A percentile compares a stretch with the other conserved stretches of the same genome.
Evolutionary conservation across 2,888 invertebrate species (phyloP).

Genomic region (Meiosimyza platycephala): DNA sequence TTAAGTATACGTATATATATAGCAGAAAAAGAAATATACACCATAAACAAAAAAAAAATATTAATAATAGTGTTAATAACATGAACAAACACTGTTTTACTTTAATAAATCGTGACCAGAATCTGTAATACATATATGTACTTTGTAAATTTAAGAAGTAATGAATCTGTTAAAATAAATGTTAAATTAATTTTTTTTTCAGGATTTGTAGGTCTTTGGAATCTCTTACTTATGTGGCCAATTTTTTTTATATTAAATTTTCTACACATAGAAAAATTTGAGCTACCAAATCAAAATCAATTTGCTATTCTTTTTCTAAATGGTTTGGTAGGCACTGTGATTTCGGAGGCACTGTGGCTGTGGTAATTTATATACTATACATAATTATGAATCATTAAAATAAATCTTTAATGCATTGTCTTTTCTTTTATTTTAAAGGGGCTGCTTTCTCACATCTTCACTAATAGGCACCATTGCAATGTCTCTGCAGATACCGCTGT

Average conservation of each 20-base stretch:
- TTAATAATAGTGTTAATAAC: too few species aligned
- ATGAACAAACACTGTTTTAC: too few species aligned
- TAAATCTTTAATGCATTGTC: background rate
- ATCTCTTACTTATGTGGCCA: constrained; percentile 89
- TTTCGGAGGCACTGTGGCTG: constrained; percentile 92
- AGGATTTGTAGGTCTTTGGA: constrained; percentile 96
- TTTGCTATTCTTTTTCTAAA: constrained; percentile 85
- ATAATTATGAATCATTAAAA: constrained; percentile 6
- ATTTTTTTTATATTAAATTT: constrained; percentile 88
- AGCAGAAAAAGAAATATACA: too few species aligned
- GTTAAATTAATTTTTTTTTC: constrained; percentile 48
- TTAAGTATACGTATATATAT: too few species aligned
- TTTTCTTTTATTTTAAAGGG: constrained; percentile 72
- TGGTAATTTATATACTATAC: constrained; percentile 74
- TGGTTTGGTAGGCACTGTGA: constrained; percentile 89
- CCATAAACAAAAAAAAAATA: too few species aligned
- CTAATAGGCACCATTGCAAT: constrained; percentile 88
- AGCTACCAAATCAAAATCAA: constrained; percentile 85
- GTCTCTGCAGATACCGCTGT: constrained; percentile 88
- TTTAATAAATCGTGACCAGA: too few species aligned
- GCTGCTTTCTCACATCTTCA: constrained; percentile 92
- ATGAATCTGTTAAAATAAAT: constrained; percentile 1
- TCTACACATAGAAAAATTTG: constrained; percentile 83
- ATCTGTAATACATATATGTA: too few species aligned
- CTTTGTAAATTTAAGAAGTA: too few species aligned